Conservation (phyloP, 2,113 vertebrate species). For the Oreotrochilus melanogaster region DNA sequence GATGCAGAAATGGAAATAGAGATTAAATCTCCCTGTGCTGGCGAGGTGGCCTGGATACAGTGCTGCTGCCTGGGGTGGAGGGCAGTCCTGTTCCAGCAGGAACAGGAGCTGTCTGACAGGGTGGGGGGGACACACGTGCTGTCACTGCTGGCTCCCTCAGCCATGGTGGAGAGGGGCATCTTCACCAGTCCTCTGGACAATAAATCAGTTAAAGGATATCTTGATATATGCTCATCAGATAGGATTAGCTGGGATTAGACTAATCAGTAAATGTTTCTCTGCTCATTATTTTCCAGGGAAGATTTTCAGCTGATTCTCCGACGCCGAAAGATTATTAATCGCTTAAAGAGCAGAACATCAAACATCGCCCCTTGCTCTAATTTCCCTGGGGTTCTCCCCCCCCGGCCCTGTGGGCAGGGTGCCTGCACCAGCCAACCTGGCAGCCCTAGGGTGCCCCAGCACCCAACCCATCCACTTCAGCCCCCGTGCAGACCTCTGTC, state of each 20-base stretch:
- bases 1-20: conserved; percentile 67
- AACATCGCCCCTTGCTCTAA: conserved; percentile 77
- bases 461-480: neutral
- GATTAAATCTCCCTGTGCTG: conserved; percentile 44
- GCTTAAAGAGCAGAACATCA: conserved; percentile 80
- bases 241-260: conserved; percentile 85
- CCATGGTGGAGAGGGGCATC: neutral
- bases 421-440: neutral
- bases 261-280: conserved; percentile 87
- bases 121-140: neutral
- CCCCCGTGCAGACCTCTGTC: accelerated
- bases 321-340: conserved; percentile 80
- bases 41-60: conserved; percentile 41
- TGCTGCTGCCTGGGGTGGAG: accelerated
- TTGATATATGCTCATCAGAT: conserved; percentile 81
- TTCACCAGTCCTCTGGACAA: conserved; percentile 31
- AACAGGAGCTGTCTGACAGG: neutral
- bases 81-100: accelerated
- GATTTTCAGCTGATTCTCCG: conserved; percentile 79
- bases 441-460: neutral
- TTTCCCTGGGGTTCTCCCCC: conserved; percentile 15
- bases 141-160: neutral
- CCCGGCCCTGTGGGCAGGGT: neutral
- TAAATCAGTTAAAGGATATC: conserved; percentile 81
- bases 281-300: conserved; percentile 84